A percentile compares a stretch with the other conserved stretches of the same genome.
Evolutionary conservation across 2,888 invertebrate genomes (phyloP).

Genomic region (Cremastobaeus sp.): DNA sequence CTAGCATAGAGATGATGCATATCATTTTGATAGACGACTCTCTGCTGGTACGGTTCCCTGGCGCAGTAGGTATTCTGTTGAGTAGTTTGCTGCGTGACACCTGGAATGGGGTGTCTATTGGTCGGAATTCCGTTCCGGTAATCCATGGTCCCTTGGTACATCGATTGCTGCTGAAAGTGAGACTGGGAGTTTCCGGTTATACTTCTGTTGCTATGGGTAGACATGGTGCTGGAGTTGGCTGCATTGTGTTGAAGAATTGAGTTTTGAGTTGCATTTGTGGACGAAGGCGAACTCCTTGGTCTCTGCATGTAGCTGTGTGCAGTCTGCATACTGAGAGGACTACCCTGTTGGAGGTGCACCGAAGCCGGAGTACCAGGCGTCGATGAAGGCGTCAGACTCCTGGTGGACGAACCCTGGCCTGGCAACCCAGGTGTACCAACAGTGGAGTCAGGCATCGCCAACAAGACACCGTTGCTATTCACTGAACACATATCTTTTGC

Average conservation of each 20-base stretch:
- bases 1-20: slow-evolving; percentile 72
- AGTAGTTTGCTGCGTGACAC: slow-evolving; percentile 67
- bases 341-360: slow-evolving; percentile 80
- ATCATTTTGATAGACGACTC: slow-evolving; percentile 71
- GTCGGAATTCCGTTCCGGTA: slow-evolving; percentile 72
- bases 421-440: slow-evolving; percentile 73
- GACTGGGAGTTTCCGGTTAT: slow-evolving; percentile 66
- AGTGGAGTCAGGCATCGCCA: slow-evolving; percentile 80
- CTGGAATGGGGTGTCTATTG: slow-evolving; percentile 67
- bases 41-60: slow-evolving; percentile 73
- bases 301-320: slow-evolving; percentile 80
- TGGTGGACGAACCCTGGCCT: slow-evolving; percentile 81
- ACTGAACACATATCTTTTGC: slow-evolving; percentile 75
- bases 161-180: slow-evolving; percentile 73
- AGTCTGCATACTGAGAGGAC: slow-evolving; percentile 80
- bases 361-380: slow-evolving; percentile 83
- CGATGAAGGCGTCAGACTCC: slow-evolving; percentile 83
- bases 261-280: slow-evolving; percentile 79
- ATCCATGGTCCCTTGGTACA: slow-evolving; percentile 72
- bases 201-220: slow-evolving; percentile 69
- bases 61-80: slow-evolving; percentile 72
- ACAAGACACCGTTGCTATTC: slow-evolving; percentile 75
- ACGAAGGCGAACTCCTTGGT: slow-evolving; percentile 85
- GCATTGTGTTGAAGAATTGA: slow-evolving; percentile 80
- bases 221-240: slow-evolving; percentile 73